Conservation (phyloP, 2,888 invertebrate genomes). For the Habrosyne pyritoides region DNA sequence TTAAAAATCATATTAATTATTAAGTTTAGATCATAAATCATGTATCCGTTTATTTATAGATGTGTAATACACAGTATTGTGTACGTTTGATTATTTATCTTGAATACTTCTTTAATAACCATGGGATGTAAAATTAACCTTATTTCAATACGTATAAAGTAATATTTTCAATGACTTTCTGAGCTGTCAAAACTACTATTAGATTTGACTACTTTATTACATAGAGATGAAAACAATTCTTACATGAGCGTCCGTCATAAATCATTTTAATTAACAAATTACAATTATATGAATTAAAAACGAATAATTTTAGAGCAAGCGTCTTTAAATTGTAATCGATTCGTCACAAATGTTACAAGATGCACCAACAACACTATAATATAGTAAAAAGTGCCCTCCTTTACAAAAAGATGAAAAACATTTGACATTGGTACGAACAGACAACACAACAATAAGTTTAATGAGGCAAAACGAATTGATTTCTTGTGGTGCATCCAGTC, state of each 20-base stretch:
- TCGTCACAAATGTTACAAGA: conserved; percentile 16
- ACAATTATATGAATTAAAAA: background rate
- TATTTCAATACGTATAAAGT: too few relatives aligned
- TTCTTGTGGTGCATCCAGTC: conserved; percentile 8
- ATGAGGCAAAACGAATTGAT: conserved; percentile 23
- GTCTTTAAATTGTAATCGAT: conserved; percentile 8
- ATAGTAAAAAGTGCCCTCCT: conserved; percentile 12
- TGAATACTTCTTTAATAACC: too few relatives aligned
- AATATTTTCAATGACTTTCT: too few relatives aligned
- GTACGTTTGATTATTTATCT: too few relatives aligned
- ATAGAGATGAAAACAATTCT: conserved; percentile 20
- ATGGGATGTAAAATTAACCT: too few relatives aligned
- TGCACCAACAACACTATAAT: conserved; percentile 9
- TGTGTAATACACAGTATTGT: too few relatives aligned
- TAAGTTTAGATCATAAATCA: too few relatives aligned
- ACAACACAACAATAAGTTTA: conserved; percentile 18
- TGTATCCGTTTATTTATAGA: too few relatives aligned
- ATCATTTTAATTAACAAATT: conserved; percentile 35
- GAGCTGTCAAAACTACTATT: too few relatives aligned
- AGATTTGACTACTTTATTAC: too few relatives aligned
- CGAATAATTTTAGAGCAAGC: background rate
- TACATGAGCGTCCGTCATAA: conserved; percentile 29
- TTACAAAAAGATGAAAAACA: conserved; percentile 15
- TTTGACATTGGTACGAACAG: conserved; percentile 33
- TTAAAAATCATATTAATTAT: too few relatives aligned